A percentile compares a stretch with the other conserved stretches of the same genome.
phyloP scores from a whole-genome alignment of 1,140 invertebrate species.

The Pogonomyrmex barbatus region DNA sequence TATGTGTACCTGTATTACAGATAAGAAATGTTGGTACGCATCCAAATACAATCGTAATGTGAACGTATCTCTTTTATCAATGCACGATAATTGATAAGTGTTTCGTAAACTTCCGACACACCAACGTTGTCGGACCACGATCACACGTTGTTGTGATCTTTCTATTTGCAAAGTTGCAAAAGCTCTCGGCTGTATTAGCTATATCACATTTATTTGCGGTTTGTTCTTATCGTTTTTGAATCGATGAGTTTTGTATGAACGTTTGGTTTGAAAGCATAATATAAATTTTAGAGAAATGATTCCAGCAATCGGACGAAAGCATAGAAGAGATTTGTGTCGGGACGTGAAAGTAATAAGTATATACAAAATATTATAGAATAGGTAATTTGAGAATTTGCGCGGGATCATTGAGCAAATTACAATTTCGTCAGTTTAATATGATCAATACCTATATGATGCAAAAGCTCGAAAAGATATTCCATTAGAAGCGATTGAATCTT shows the following conservation, averaged over 20 bases:
- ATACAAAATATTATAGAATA: neutral
- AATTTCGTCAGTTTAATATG: constrained; percentile 14
- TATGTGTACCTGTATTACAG: constrained; percentile 9
- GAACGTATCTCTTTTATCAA: constrained; percentile 30
- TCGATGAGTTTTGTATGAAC: neutral
- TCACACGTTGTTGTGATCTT: neutral
- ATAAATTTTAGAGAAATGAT: neutral
- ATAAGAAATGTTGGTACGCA: constrained; percentile 18
- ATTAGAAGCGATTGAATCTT: neutral
- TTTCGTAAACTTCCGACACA: constrained; percentile 53
- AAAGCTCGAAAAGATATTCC: constrained; percentile 6
- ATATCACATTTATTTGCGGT: neutral
- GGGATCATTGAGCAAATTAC: neutral
- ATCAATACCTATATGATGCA: constrained; percentile 3
- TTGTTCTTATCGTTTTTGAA: neutral
- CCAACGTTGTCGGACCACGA: neutral
- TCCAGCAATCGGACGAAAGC: neutral
- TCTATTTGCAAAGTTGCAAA: constrained; percentile 19
- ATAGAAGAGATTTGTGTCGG: neutral
- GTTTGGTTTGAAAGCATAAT: neutral
- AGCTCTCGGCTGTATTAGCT: neutral
- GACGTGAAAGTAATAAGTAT: neutral
- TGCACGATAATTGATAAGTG: neutral
- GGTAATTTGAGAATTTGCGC: neutral
- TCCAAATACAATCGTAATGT: neutral